These are phyloP conservation scores for Amphiura filiformis DNA, from an alignment of 35 echinoderm and acorn worm genomes.

Conservation along the genomic window DNA sequence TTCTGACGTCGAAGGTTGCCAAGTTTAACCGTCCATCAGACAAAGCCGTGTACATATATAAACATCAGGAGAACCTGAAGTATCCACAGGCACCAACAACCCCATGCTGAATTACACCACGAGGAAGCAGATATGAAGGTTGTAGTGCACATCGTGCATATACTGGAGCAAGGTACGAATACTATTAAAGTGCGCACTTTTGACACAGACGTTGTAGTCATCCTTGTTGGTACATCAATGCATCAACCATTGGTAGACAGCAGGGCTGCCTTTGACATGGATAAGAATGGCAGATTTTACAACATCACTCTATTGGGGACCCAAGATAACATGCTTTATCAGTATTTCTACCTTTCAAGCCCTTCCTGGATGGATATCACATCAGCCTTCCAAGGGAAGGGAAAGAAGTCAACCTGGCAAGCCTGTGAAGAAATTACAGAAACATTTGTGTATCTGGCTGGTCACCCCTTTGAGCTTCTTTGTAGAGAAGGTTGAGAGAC, in stretches of 20 bases:
- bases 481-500: too few species aligned
- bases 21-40: neutral
- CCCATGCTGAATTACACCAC: neutral
- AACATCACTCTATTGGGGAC: neutral
- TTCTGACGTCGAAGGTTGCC: constrained; percentile 26
- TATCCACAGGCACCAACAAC: too few species aligned
- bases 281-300: neutral
- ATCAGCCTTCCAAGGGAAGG: neutral
- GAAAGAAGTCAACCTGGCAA: neutral
- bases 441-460: too few species aligned
- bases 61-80: neutral
- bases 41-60: constrained; percentile 14
- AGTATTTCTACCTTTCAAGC: neutral
- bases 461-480: too few species aligned
- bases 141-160: constrained; percentile 52
- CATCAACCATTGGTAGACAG: constrained; percentile 20
- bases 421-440: too few species aligned
- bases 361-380: neutral
- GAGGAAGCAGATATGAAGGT: constrained; percentile 52
- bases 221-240: constrained; percentile 56
- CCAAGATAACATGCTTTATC: neutral
- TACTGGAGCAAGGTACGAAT: constrained; percentile 24
- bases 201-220: constrained; percentile 69
- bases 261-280: constrained; percentile 63
- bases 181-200: constrained; percentile 45